A percentile compares a stretch with the other conserved stretches of the same genome.
Conservation (phyloP, 2,797 vertebrate species). For the Leuciscus waleckii region DNA sequence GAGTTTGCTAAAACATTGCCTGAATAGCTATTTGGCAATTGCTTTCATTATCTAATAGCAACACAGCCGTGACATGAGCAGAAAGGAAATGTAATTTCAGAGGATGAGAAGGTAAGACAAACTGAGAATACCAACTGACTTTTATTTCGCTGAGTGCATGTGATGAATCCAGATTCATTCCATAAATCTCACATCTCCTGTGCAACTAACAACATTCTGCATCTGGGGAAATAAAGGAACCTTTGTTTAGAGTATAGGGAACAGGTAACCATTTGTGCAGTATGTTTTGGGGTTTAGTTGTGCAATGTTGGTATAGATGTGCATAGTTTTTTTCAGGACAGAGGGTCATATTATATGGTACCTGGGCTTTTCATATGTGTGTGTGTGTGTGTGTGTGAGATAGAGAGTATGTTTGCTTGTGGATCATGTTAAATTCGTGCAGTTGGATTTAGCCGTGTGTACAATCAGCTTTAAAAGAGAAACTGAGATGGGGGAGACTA, state of each 20-base stretch:
- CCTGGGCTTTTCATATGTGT: constrained; percentile 13
- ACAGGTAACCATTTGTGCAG: constrained; percentile 80
- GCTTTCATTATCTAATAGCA: neutral
- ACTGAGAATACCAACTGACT: neutral
- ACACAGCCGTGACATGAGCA: neutral
- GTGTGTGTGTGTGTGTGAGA: neutral
- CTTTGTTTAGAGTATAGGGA: constrained; percentile 76
- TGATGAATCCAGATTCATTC: constrained; percentile 69
- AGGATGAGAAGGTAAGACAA: neutral
- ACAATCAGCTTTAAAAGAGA: constrained; percentile 10
- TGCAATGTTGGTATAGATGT: constrained; percentile 34
- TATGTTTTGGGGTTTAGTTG: constrained; percentile 67
- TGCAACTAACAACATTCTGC: constrained; percentile 70
- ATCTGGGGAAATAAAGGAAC: constrained; percentile 73
- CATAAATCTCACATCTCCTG: constrained; percentile 79
- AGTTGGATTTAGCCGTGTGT: constrained; percentile 46
- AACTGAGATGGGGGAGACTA: neutral
- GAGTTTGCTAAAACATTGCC: neutral
- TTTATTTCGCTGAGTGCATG: constrained; percentile 49
- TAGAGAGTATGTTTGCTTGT: constrained; percentile 13
- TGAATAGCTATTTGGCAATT: neutral
- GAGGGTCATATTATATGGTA: constrained; percentile 21
- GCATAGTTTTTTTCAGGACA: constrained; percentile 4
- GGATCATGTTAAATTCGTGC: constrained; percentile 35
- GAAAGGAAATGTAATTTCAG: neutral